Evolutionary conservation across 2,888 invertebrate species (phyloP).

Genomic region (Cephus sareptanus): DNA sequence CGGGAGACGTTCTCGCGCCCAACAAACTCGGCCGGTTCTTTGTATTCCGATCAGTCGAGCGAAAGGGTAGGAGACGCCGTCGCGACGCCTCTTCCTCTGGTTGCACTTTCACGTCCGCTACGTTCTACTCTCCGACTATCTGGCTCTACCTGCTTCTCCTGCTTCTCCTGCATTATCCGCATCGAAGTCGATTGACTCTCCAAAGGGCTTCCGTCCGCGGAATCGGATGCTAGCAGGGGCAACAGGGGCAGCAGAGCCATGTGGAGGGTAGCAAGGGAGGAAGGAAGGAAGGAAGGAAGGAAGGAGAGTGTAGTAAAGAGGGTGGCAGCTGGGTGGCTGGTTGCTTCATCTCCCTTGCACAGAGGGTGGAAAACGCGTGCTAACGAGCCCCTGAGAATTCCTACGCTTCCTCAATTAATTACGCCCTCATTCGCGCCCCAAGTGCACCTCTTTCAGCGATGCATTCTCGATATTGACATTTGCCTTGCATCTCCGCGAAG

Average conservation of each 20-base stretch:
- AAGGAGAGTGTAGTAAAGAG: no score
- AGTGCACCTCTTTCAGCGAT: constrained; percentile 44
- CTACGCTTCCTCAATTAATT: constrained; percentile 57
- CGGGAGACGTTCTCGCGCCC: constrained; percentile 9
- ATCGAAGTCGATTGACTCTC: not conserved
- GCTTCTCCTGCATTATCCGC: not conserved
- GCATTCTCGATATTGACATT: constrained; percentile 61
- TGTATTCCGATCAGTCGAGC: constrained; percentile 27
- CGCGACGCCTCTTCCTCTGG: not conserved
- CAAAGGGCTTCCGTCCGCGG: not conserved
- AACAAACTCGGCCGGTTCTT: constrained; percentile 16
- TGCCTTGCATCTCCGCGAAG: constrained; percentile 47
- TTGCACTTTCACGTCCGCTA: not conserved
- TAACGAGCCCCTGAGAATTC: constrained; percentile 37
- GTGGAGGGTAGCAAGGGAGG: not conserved
- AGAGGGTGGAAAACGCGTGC: constrained; percentile 19
- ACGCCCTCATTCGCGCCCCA: constrained; percentile 63
- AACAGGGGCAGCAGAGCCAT: not conserved
- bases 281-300: not conserved
- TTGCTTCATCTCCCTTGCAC: not conserved
- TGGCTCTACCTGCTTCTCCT: no score
- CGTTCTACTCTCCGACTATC: not conserved
- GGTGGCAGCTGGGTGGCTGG: not conserved
- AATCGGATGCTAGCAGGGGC: not conserved
- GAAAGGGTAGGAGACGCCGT: not conserved